Base-by-base conservation (phyloP, 2,797 vertebrate genomes). In the Enteromius mattozi region DNA sequence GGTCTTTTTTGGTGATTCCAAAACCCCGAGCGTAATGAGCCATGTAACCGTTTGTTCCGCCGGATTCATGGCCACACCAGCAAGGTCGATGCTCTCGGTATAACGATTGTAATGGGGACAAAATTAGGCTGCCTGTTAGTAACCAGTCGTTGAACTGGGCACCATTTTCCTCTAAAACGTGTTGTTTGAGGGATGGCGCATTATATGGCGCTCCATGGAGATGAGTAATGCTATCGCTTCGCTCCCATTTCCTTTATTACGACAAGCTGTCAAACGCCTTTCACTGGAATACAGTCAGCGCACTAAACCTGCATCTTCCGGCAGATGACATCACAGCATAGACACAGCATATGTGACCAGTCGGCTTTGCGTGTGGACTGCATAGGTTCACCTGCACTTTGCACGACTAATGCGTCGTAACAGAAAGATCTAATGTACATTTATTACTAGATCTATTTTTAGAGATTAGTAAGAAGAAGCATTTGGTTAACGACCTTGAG, bases 31-130 rank as follows among this genome's bases (percentile, higher is more conserved):
- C 42, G 97, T 95, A 24, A 99, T 99, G 79, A 99, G 96, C 97
- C 97, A 99, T 86, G 97, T 99, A 86, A 99, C 97, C 89, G 97
- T 99, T 92, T 98, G 97, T 87, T 99, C 97, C 2, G 97, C 96
- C 2, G 97, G 96, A 95, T 96, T 98, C 97, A 96, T 96, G 81
- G 56, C 89, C 72, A 82, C 87, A 70, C 72, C 71, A 70, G 71
- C 75, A 63, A 75, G 59, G 81, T 65, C 72, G 51, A 82, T 71
- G 80, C 78, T 59, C 69, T 75, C 82, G 49, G 75, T 70, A 47
- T 68, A 42, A 10, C 42, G 74, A 69, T 33, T 77, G 84, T 59
- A 81, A 37, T 49, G 27, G 49, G 37, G 65, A 24, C 7, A 12
- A 80, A 69, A 85, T 71, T 35, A 24, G 30, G 68, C 63, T 61